phyloP scores from a whole-genome alignment of 2,113 vertebrate genomes.

The Megatriorchis doriae region DNA sequence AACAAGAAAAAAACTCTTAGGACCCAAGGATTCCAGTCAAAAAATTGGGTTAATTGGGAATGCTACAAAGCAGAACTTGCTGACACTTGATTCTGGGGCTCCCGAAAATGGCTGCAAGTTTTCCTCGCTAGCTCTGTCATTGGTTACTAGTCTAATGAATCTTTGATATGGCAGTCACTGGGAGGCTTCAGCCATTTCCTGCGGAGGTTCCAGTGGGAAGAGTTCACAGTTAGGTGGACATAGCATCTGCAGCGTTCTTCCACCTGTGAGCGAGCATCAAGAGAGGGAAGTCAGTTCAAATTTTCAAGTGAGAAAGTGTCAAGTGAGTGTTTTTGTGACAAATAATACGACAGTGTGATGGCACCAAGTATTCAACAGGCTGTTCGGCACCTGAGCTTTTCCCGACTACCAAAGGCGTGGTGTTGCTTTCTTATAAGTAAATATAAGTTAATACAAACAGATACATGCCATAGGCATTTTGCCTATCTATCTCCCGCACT shows the following conservation, averaged over 20 bases:
- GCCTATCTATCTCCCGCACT: not conserved
- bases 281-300: slow-evolving; percentile 16
- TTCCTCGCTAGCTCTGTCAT: not conserved
- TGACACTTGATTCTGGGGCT: not conserved
- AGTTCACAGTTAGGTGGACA: not conserved
- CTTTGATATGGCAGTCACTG: not conserved
- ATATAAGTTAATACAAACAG: slow-evolving; percentile 39
- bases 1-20: not conserved
- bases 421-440: slow-evolving; percentile 19
- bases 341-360: not conserved
- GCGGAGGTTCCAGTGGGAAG: not conserved
- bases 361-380: slow-evolving; percentile 26
- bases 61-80: not conserved
- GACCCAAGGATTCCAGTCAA: not conserved
- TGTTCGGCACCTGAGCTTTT: slow-evolving; percentile 5
- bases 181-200: not conserved
- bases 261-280: not conserved
- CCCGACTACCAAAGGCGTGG: not conserved
- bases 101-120: not conserved
- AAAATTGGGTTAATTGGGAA: not conserved
- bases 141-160: not conserved
- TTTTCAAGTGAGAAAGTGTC: slow-evolving; percentile 30
- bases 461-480: not conserved
- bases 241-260: not conserved
- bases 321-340: not conserved